phyloP scores from a whole-genome alignment of 2,797 vertebrate genomes.

The Adelosebastes latens region DNA sequence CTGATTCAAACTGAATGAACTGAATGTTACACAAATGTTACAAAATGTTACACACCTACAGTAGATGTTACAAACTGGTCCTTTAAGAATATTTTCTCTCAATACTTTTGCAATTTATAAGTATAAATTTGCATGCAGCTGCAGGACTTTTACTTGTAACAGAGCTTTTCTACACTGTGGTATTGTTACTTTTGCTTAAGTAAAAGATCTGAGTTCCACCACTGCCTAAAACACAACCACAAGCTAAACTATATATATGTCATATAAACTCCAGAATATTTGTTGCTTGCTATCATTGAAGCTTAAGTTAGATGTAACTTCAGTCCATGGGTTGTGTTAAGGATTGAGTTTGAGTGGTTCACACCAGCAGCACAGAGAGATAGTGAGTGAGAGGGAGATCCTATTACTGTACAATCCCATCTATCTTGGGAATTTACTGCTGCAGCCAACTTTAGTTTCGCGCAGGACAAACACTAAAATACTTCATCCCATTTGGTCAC shows the following conservation, averaged over 20 bases:
- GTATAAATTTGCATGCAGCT: no score
- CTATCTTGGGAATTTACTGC: conserved; percentile 52
- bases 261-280: background rate
- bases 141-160: no score
- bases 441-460: conserved; percentile 31
- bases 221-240: background rate
- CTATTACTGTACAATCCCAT: conserved; percentile 36
- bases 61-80: no score
- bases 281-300: background rate
- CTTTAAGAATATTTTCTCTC: no score
- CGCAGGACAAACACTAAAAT: conserved; percentile 24
- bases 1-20: no score
- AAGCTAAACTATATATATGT: background rate
- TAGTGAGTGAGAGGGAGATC: conserved; percentile 14
- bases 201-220: background rate
- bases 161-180: background rate
- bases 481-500: background rate
- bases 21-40: no score
- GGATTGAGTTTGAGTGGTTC: background rate
- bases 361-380: background rate
- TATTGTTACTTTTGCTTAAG: background rate
- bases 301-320: background rate
- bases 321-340: background rate
- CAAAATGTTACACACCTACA: no score
- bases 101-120: no score